These are phyloP conservation scores for Lasioglossum oenotherae DNA, from an alignment of 2,888 invertebrate genomes.

Conservation along the genomic window DNA sequence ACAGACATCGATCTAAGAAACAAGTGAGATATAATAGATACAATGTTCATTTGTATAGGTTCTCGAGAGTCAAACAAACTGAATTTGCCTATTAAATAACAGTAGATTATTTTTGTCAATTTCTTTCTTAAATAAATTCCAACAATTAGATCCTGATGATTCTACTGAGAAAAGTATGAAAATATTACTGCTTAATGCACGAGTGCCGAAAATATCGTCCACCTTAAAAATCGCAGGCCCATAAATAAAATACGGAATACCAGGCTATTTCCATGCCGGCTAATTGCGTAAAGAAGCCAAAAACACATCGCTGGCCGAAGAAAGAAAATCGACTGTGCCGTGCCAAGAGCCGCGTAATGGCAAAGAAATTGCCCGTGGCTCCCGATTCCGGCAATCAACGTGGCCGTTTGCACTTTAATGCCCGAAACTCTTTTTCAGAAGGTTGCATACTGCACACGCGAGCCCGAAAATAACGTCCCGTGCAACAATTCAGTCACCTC, in stretches of 20 bases:
- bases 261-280: background rate
- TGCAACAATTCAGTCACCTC: constrained; percentile 14
- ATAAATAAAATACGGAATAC: background rate
- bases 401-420: constrained; percentile 1
- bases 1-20: no score
- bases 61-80: no score
- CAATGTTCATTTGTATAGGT: no score
- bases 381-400: background rate
- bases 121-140: no score
- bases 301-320: background rate
- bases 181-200: background rate
- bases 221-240: background rate
- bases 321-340: constrained; percentile 8
- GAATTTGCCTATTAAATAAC: no score
- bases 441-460: background rate
- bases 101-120: no score
- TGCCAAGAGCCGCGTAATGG: constrained; percentile 10
- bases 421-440: constrained; percentile 9
- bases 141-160: no score
- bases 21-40: no score
- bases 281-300: background rate
- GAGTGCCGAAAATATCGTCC: background rate
- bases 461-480: constrained; percentile 10
- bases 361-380: constrained; percentile 8
- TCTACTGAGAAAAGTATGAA: no score